These are phyloP conservation scores for Phymastichus coffea DNA, from an alignment of 1,140 invertebrate species.

Conservation along the genomic window DNA sequence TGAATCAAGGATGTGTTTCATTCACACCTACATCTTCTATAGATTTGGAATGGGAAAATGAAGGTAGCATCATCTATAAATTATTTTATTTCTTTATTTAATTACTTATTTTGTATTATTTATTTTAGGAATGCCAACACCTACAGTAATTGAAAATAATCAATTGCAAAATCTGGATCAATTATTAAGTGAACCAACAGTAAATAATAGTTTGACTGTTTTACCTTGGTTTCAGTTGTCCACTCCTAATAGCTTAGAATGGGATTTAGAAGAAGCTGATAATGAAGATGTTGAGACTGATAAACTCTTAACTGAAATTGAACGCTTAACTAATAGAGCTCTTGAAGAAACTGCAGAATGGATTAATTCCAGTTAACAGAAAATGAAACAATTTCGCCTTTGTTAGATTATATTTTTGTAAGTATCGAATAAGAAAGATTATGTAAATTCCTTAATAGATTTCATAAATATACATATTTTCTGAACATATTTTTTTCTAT, in stretches of 20 bases:
- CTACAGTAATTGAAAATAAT: constrained; percentile 30
- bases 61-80: constrained; percentile 47
- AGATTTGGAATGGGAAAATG: constrained; percentile 65
- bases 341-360: constrained; percentile 58
- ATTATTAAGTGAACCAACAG: constrained; percentile 37
- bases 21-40: constrained; percentile 60
- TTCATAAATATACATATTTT: no score
- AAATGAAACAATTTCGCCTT: background rate
- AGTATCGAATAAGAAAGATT: no score
- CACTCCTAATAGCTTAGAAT: constrained; percentile 60
- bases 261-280: constrained; percentile 59
- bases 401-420: no score
- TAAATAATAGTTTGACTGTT: constrained; percentile 43
- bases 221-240: constrained; percentile 59
- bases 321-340: constrained; percentile 57
- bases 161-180: constrained; percentile 32
- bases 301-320: constrained; percentile 58
- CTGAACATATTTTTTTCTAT: no score
- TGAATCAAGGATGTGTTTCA: constrained; percentile 44
- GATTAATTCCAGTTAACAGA: constrained; percentile 39
- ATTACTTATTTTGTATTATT: background rate
- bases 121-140: constrained; percentile 36
- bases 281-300: constrained; percentile 57
- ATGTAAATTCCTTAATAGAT: no score
- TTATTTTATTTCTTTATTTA: background rate